Evolutionary conservation across 2,888 invertebrate genomes (phyloP), one percentile per base, ranked within the genome.

Genomic region (Rhabditoides inermis): DNA sequence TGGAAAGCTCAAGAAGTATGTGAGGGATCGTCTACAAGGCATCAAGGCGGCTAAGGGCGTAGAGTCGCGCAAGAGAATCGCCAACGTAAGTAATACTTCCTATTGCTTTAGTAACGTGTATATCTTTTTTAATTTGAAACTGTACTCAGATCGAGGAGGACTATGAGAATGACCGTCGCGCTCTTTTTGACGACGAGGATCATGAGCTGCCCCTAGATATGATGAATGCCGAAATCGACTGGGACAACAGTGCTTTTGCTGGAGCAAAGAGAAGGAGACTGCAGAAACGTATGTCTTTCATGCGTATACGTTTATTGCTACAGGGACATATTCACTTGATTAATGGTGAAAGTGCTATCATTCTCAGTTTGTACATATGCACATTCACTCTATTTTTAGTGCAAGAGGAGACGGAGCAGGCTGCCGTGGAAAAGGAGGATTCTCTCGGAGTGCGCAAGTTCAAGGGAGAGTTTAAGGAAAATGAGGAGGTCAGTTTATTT

Each of bases 141-240:
- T 48, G 5, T 37, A 4, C 54, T 58, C 26, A 70, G 70, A 65
- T 70, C n/a, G 61, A 63, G 51, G 63, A 68, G 41, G 70, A 70
- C 56, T 70, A 65, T 52, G 55, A 57, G 3, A 59, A 57, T 1
- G 67, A 69, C 30, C 51, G 67, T 27, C 45, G 60, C 30, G 48
- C 55, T 44, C 63, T 62, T 45, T 62, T 56, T 40, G 45, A 52
- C 20, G 60, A 65, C 6, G 65, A 69, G 23, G 58, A 63, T 15
- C 61, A 60, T 49, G 52, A 58, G 20, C 49, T 71, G 20, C 71
- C 71, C 0, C 37, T 71, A 45, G 71, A 71, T 44, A 71, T 71
- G 71, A 45, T 70, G 46, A 65, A 70, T 51, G 68, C 61, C 1
- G 69, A 69, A 51, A 65, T 65, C 25, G 67, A 70, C 53, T 67